A percentile compares a stretch with the other conserved stretches of the same genome.
These are phyloP conservation scores for Andrena praecox DNA, from an alignment of 2,888 invertebrate genomes.

Conservation along the genomic window DNA sequence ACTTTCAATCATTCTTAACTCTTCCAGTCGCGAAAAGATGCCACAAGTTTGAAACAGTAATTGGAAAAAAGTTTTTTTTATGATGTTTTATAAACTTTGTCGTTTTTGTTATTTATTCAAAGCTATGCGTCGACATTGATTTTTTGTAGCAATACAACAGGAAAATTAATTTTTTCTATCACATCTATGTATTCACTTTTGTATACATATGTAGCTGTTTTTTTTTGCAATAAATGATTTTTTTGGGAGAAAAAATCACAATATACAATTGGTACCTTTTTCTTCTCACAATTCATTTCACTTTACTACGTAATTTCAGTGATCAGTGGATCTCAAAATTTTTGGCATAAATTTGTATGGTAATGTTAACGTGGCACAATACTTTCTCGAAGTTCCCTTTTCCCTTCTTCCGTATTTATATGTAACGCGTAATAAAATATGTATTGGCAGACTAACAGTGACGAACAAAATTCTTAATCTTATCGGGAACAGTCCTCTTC, in stretches of 20 bases:
- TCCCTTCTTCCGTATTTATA: constrained; percentile 5
- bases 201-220: background rate
- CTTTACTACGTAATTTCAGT: no score
- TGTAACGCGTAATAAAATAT: constrained; percentile 14
- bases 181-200: background rate
- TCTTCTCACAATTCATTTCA: no score
- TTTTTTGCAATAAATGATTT: background rate
- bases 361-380: background rate
- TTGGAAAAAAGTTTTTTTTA: no score
- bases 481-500: constrained; percentile 56
- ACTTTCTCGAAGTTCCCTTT: background rate
- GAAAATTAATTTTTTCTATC: no score
- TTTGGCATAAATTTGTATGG: background rate
- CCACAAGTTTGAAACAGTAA: no score
- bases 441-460: constrained; percentile 9
- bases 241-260: background rate
- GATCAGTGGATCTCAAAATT: background rate
- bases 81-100: no score
- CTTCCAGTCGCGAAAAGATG: no score
- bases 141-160: no score
- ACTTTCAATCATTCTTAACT: no score
- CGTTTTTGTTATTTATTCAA: no score
- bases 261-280: no score
- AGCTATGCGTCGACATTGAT: no score
- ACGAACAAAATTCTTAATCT: constrained; percentile 61